Base-by-base conservation (phyloP, 2,113 vertebrate genomes). In the Hydrolagus affinis region DNA sequence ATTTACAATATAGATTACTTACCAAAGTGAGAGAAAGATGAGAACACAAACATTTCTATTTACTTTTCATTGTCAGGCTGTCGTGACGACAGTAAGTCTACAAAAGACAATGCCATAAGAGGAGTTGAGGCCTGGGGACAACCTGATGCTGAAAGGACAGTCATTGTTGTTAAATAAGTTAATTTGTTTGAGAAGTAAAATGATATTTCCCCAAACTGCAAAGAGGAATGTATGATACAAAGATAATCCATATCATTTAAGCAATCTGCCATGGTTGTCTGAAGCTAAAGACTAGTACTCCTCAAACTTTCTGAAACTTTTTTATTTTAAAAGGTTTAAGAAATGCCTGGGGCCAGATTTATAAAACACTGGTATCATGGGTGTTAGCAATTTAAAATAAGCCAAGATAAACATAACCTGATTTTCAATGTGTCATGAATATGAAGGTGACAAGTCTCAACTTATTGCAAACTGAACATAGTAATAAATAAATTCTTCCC, bases 161-260 rank as follows among this genome's bases (percentile, higher is more conserved):
- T 6, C 23, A 28, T 80, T 80, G 57, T 77, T 60, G 75, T 62
- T 59, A 62, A 80, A 15, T 80, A 80, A 80, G 59, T 17, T 80
- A 30, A 68, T 62, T 66, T 21, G 8, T 83, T 32, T 83, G 19
- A 66, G 8, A 83, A 83, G 62, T 66, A 21, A 83, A 66, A 21
- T 66, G 28, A 66, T 83, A 66, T 83, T 66, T 60, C 78, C 7
- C 15, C 30, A 66, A 83, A 66, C 25, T 66, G 66, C 78, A 21
- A 66, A 68, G 59, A 66, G 25, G 32, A 66, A 83, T 83, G 60
- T 66, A 9, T 83, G 25, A 19, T 68, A 64, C 15, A 83, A 66
- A 66, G 15, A 66, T 28, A 64, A 83, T 21, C 14, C 32, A 28
- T 21, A 68, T 8, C 25, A 83, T 30, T 83, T 17, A 68, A 62